Conservation (phyloP, 2,888 invertebrate genomes). For the Megamerina dolium region DNA sequence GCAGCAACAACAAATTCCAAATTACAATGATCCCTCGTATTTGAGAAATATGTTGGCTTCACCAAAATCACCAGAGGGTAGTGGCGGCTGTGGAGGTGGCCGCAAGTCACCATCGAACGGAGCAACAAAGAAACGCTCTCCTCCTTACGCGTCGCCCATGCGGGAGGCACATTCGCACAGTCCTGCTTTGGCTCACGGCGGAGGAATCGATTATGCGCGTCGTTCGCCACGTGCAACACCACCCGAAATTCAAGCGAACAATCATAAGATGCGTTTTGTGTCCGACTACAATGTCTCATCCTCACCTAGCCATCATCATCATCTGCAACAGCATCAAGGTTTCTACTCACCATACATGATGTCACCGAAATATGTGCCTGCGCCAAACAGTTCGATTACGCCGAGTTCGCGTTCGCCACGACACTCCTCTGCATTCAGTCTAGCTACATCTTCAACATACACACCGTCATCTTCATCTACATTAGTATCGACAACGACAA, state of each 20-base stretch:
- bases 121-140: conserved; percentile 39
- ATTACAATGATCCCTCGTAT: conserved; percentile 35
- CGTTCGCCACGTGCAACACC: conserved; percentile 33
- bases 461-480: conserved; percentile 16
- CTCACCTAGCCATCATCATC: conserved; percentile 22
- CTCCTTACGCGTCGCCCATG: conserved; percentile 41
- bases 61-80: conserved; percentile 48
- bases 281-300: conserved; percentile 18
- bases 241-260: conserved; percentile 17
- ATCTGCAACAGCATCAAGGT: conserved; percentile 32
- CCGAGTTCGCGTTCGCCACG: conserved; percentile 19
- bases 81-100: conserved; percentile 21
- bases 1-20: conserved; percentile 33
- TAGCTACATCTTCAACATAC: background rate
- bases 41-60: conserved; percentile 45
- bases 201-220: conserved; percentile 29
- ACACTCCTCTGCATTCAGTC: conserved; percentile 7
- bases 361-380: conserved; percentile 34
- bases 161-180: conserved; percentile 28
- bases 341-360: conserved; percentile 42
- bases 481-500: conserved; percentile 19
- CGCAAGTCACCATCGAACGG: conserved; percentile 28
- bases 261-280: conserved; percentile 25
- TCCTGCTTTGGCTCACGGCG: conserved; percentile 26
- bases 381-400: conserved; percentile 16